phyloP scores from a whole-genome alignment of 2,797 vertebrate species.

The Crenuchus spilurus region DNA sequence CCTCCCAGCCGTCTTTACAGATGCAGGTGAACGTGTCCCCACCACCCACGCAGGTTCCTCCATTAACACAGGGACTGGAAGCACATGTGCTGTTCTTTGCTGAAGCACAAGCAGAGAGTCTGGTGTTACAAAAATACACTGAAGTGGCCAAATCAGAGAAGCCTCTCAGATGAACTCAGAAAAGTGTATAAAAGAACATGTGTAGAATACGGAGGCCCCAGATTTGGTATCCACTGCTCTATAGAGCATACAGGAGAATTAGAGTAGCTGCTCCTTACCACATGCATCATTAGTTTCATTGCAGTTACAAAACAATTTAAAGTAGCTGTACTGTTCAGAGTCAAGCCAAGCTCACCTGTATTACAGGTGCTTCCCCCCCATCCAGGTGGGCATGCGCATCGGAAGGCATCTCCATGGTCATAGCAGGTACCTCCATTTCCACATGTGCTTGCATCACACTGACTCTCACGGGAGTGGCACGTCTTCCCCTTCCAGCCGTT shows the following conservation, averaged over 20 bases:
- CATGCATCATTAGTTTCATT: no score
- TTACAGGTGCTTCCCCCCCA: slow-evolving; percentile 93
- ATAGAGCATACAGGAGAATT: no score
- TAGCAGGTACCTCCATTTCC: slow-evolving; percentile 95
- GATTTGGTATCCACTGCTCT: no score
- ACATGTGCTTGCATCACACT: slow-evolving; percentile 93
- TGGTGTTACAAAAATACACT: not conserved
- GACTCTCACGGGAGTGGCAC: slow-evolving; percentile 94
- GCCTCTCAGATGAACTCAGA: not conserved
- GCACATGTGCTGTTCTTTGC: slow-evolving; percentile 93
- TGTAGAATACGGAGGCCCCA: no score
- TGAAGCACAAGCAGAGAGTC: slow-evolving; percentile 60
- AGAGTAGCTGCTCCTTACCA: no score
- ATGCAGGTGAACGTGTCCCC: slow-evolving; percentile 95
- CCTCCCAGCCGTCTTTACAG: slow-evolving; percentile 98
- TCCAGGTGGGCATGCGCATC: slow-evolving; percentile 86
- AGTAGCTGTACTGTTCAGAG: no score
- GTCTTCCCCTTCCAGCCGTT: slow-evolving; percentile 98
- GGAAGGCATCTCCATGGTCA: slow-evolving; percentile 90
- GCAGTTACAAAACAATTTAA: no score
- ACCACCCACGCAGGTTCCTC: slow-evolving; percentile 94
- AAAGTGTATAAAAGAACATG: no score
- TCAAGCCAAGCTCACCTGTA: slow-evolving; percentile 83
- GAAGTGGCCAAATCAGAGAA: not conserved
- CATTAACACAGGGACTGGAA: slow-evolving; percentile 91